Conservation (phyloP, 1,140 invertebrate genomes). For the Drosophila persimilis region DNA sequence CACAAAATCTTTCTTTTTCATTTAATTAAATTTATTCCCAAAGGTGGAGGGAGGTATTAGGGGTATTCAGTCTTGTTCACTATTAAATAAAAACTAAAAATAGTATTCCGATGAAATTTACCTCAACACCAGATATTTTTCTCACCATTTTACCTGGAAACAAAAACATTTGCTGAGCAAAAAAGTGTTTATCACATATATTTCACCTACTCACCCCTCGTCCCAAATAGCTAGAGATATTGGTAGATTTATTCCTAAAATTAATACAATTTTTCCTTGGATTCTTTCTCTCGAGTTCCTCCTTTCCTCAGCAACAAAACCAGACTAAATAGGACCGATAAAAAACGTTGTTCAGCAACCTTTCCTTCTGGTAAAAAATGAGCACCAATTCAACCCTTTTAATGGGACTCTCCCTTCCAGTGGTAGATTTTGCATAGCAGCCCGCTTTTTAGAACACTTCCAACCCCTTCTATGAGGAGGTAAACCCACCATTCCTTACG, state of each 20-base stretch:
- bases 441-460: slow-evolving; percentile 66
- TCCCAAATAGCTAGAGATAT: too few species aligned
- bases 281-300: neutral
- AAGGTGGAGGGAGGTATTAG: too few species aligned
- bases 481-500: slow-evolving; percentile 15
- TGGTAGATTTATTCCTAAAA: neutral
- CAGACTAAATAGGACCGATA: slow-evolving; percentile 31
- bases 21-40: too few species aligned
- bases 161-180: accelerated
- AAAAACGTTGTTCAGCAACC: slow-evolving; percentile 41
- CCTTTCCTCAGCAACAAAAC: neutral
- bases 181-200: too few species aligned
- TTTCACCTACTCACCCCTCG: too few species aligned
- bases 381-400: slow-evolving; percentile 58
- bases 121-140: too few species aligned
- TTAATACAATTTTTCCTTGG: neutral
- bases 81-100: too few species aligned
- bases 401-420: slow-evolving; percentile 42
- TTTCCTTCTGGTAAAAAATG: slow-evolving; percentile 52
- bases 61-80: too few species aligned
- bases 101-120: too few species aligned
- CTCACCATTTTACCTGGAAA: too few species aligned
- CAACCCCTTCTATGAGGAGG: slow-evolving; percentile 52
- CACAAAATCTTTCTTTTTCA: too few species aligned
- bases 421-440: slow-evolving; percentile 47